Conservation (phyloP, 30 jellyfish, hydroid and myxozoan genomes). For the Calvadosia cruxmelitensis region DNA sequence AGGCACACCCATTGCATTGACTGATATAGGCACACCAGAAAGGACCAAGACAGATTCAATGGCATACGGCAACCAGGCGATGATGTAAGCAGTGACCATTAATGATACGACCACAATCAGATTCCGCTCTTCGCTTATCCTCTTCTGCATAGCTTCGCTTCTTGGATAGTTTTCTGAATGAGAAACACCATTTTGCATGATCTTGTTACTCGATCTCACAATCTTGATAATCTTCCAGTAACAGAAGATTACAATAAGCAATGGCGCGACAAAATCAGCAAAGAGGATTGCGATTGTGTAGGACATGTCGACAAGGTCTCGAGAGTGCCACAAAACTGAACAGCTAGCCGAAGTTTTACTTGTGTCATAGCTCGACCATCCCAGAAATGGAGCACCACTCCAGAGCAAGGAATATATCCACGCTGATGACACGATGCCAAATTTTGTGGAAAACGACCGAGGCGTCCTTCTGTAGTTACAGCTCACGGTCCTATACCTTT, state of each 20-base stretch:
- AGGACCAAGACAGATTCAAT: neutral
- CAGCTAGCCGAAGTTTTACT: constrained; percentile 29
- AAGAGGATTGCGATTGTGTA: constrained; percentile 9
- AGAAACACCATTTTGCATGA: neutral
- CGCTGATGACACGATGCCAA: neutral
- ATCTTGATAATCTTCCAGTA: constrained; percentile 7
- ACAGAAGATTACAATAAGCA: constrained; percentile 4
- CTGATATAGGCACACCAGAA: neutral
- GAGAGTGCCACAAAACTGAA: constrained; percentile 25
- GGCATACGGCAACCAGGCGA: constrained; percentile 14
- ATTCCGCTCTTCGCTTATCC: neutral
- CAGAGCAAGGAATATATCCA: constrained; percentile 40
- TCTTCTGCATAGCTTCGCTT: neutral
- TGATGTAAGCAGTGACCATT: constrained; percentile 7
- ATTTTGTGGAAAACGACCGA: constrained; percentile 6
- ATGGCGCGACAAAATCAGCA: constrained; percentile 19
- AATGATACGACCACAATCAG: neutral
- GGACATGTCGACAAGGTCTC: constrained; percentile 15
- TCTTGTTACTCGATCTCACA: neutral
- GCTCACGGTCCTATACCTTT: neutral
- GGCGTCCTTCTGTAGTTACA: neutral
- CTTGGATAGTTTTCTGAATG: neutral
- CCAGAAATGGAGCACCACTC: constrained; percentile 31
- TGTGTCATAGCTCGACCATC: constrained; percentile 35
- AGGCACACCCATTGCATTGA: neutral